Evolutionary conservation across 2,113 vertebrate species (phyloP).

Genomic region (Phrynocephalus versicolor): DNA sequence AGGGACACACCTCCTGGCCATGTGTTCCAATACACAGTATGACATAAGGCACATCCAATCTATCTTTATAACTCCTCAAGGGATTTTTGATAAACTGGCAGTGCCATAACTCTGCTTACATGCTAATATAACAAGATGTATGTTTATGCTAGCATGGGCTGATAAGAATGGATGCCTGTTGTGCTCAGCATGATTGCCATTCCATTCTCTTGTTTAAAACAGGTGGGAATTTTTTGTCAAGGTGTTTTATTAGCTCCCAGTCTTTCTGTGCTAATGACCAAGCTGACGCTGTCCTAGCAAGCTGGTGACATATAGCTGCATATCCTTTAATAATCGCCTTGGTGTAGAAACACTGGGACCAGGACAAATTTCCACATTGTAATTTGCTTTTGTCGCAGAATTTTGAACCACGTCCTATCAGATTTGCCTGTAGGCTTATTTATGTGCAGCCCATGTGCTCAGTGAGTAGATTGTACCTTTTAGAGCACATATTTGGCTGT

Average conservation of each 20-base stretch:
- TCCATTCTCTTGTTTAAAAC: conserved; percentile 13
- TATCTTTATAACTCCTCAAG: neutral
- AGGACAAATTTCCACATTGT: neutral
- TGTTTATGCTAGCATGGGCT: neutral
- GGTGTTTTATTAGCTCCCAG: neutral
- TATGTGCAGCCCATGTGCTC: neutral
- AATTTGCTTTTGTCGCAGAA: neutral
- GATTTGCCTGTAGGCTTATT: neutral
- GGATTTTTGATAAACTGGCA: neutral
- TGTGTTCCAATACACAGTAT: neutral
- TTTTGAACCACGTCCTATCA: neutral
- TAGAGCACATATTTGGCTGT: neutral
- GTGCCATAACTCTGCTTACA: neutral
- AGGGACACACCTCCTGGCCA: too few relatives aligned
- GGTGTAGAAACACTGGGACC: neutral
- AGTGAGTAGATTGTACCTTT: neutral
- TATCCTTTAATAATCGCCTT: neutral
- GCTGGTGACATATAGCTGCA: neutral
- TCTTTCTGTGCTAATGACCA: neutral
- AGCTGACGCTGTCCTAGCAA: neutral
- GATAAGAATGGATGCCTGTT: conserved; percentile 9
- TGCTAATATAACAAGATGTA: neutral
- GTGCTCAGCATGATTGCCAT: conserved; percentile 2
- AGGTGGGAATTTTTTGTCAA: neutral
- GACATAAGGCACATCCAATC: neutral